Evolutionary conservation across 2,888 invertebrate species (phyloP).

Genomic region (Aleiodes leptofemur): DNA sequence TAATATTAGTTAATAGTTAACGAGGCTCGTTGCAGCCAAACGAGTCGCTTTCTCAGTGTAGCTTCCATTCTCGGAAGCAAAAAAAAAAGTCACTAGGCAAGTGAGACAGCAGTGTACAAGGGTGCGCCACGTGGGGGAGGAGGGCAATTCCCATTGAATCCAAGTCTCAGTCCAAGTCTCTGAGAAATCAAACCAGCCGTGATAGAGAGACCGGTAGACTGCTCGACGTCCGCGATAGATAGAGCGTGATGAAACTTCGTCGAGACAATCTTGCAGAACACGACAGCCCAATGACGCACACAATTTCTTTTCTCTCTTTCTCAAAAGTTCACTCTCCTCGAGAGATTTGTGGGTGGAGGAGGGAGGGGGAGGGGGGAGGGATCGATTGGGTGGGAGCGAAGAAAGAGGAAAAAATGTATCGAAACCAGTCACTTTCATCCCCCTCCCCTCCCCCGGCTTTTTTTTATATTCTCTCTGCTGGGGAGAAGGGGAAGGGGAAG

Average conservation of each 20-base stretch:
- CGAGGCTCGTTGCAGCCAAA: too few species aligned
- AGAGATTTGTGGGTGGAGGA: too few species aligned
- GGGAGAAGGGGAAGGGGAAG: slow-evolving; percentile 8
- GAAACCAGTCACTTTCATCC: slow-evolving; percentile 46
- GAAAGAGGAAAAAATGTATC: slow-evolving; percentile 49
- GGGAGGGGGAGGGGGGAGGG: neutral
- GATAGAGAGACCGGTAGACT: slow-evolving; percentile 45
- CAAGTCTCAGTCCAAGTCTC: neutral
- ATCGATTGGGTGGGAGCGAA: neutral
- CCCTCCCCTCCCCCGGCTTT: neutral
- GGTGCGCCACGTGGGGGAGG: neutral
- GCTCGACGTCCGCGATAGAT: slow-evolving; percentile 44
- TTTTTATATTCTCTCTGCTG: slow-evolving; percentile 37
- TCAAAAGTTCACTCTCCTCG: neutral
- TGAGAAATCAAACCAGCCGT: slow-evolving; percentile 53
- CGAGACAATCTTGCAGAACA: slow-evolving; percentile 48
- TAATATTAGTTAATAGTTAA: too few species aligned
- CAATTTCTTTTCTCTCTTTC: slow-evolving; percentile 44
- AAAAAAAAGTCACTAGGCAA: neutral
- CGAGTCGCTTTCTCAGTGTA: too few species aligned
- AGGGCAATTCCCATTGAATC: slow-evolving; percentile 18
- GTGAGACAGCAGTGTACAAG: neutral
- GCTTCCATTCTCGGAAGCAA: neutral
- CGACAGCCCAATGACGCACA: slow-evolving; percentile 40
- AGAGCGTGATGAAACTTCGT: slow-evolving; percentile 54